Base-by-base conservation (phyloP, 2,888 invertebrate genomes). In the Drosophila fungiperda region DNA sequence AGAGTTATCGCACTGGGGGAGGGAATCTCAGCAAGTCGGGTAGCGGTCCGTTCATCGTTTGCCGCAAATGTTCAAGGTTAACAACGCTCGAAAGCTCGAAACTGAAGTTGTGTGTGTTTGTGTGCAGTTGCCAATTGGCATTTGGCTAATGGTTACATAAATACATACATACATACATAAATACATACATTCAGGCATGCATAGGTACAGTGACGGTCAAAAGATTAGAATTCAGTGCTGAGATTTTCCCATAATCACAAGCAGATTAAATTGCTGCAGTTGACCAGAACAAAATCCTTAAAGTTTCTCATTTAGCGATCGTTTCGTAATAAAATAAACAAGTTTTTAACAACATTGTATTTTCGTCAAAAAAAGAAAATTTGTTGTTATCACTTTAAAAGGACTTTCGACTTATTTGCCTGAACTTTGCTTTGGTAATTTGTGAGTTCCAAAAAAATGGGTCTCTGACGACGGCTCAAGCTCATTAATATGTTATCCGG, bases 31-130 rank as follows among this genome's bases (percentile, higher is more conserved):
- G 77, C 53, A 70, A 70, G 68, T 67, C 50, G 68, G 61, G 61
- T 54, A 69, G 55, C 55, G 26, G 45, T 60, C 57, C 76, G 76
- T 65, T 65, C 65, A 69, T 59, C 69, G 68, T 45, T 33, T 45
- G 45, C 59, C 67, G 66, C 62, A 61, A 59, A 58, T 78, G 67
- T 68, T 82, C 82, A 82, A 82, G 82, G 82, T 82, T 82, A 82
- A 80, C 81, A 81, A 69, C 79, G 76, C 76, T 65, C 70, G 38
- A 61, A 15, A 63, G 58, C 68, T 60, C 50, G 26, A 20, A 29
- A 49, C 63, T 74, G 38, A 68, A 72, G 78, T 29, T 29, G 26
- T 26, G 4, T 26, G 29, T 29, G 29, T 29, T 5, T 78, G 64
- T 67, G 77, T 77, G 77, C 73, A 76, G 68, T 45, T 61, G 52